Evolutionary conservation across 2,888 invertebrate species (phyloP).

Genomic region (Chloroclysta siterata): DNA sequence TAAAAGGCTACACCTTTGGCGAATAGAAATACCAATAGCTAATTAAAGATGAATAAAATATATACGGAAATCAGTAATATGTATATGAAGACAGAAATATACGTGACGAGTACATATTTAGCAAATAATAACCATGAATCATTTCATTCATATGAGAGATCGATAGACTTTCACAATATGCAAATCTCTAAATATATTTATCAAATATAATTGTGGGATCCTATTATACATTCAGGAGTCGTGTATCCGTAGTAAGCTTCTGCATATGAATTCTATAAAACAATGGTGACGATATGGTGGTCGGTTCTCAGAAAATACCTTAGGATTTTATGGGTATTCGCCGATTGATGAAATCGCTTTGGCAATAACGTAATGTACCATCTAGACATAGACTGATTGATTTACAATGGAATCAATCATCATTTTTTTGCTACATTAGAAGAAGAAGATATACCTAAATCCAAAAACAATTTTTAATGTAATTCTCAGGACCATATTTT

Average conservation of each 20-base stretch:
- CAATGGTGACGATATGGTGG: constrained; percentile 82
- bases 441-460: no score
- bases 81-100: not conserved
- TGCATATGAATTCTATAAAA: constrained; percentile 77
- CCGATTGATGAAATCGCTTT: constrained; percentile 55
- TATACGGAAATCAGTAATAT: not conserved
- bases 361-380: constrained; percentile 30
- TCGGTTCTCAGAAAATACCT: constrained; percentile 78
- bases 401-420: no score
- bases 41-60: not conserved
- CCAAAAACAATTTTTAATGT: no score
- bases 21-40: no score
- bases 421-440: no score
- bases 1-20: no score
- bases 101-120: not conserved
- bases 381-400: not conserved
- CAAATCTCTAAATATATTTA: constrained; percentile 82
- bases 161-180: constrained; percentile 70
- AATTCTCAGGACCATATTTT: no score
- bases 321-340: constrained; percentile 76
- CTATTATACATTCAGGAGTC: constrained; percentile 77
- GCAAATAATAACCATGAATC: constrained; percentile 5
- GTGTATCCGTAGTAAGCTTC: constrained; percentile 76
- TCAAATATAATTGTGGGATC: constrained; percentile 84
- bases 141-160: constrained; percentile 28